These are phyloP conservation scores for Gobionotothen gibberifrons DNA, from an alignment of 2,797 vertebrate genomes.

Conservation along the genomic window DNA sequence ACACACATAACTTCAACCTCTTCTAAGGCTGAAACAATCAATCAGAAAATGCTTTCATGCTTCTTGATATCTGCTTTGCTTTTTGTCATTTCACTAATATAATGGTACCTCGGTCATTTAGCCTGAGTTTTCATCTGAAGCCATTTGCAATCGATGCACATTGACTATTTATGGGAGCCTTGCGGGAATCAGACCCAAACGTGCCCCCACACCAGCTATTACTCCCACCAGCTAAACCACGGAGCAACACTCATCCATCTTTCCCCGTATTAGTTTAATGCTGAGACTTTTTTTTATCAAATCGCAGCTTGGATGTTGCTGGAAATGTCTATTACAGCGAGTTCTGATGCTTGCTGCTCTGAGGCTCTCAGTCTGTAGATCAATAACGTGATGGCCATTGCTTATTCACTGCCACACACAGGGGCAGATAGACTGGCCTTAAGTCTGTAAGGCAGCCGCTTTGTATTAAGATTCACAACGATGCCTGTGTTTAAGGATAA, in stretches of 20 bases:
- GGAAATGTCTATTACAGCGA: slow-evolving; percentile 53
- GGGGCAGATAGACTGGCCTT: slow-evolving; percentile 49
- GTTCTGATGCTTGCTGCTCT: slow-evolving; percentile 40
- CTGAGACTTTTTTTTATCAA: slow-evolving; percentile 38
- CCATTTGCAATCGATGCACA: slow-evolving; percentile 73
- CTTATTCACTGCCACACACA: slow-evolving; percentile 58
- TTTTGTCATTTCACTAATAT: slow-evolving; percentile 77
- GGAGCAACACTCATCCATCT: slow-evolving; percentile 61
- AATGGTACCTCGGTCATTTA: slow-evolving; percentile 66
- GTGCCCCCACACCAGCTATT: slow-evolving; percentile 65
- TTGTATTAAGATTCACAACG: slow-evolving; percentile 25
- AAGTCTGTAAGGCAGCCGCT: slow-evolving; percentile 26
- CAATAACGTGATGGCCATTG: slow-evolving; percentile 47
- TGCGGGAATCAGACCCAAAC: slow-evolving; percentile 62
- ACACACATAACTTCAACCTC: slow-evolving; percentile 33
- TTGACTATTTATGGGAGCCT: slow-evolving; percentile 79
- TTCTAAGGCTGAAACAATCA: slow-evolving; percentile 63
- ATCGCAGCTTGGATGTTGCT: slow-evolving; percentile 47
- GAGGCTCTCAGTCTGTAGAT: slow-evolving; percentile 36
- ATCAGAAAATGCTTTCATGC: slow-evolving; percentile 67
- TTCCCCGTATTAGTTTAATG: slow-evolving; percentile 60
- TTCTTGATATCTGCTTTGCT: slow-evolving; percentile 66
- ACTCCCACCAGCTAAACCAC: slow-evolving; percentile 61
- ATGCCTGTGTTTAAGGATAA: slow-evolving; percentile 12
- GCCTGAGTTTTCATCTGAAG: slow-evolving; percentile 63